These are phyloP conservation scores for Thereva nobilitata DNA, from an alignment of 2,888 invertebrate genomes.

Conservation along the genomic window DNA sequence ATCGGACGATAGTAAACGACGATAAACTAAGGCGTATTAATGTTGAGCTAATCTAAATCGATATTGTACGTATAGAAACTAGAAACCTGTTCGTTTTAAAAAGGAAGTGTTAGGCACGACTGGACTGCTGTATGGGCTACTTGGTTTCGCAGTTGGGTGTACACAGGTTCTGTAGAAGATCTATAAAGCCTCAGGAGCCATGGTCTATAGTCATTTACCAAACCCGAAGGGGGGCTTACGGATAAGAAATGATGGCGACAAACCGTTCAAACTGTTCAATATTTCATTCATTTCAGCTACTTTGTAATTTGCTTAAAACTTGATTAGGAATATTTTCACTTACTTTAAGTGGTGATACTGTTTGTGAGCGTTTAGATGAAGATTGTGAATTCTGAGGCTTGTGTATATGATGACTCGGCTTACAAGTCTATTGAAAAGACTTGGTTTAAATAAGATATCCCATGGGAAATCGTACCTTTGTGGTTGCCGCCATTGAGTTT, in stretches of 20 bases:
- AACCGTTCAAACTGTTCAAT: conserved; percentile 29
- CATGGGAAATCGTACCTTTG: too few species aligned
- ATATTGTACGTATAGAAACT: conserved; percentile 26
- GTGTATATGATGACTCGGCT: too few species aligned
- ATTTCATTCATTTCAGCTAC: conserved; percentile 26
- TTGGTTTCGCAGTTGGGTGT: too few species aligned
- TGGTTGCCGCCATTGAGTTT: too few species aligned
- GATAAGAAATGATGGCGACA: conserved; percentile 29
- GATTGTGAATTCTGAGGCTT: too few species aligned
- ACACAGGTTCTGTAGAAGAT: too few species aligned
- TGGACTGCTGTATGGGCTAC: too few species aligned
- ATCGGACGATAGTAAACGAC: conserved; percentile 20
- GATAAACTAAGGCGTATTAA: conserved; percentile 27
- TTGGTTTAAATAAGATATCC: too few species aligned
- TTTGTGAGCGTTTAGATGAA: too few species aligned
- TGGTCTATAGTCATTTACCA: too few species aligned
- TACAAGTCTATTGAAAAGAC: too few species aligned
- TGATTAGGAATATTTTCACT: conserved; percentile 18
- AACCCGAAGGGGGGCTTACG: conserved; percentile 8
- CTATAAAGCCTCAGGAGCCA: too few species aligned
- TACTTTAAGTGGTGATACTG: not conserved
- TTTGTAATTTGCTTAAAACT: not conserved
- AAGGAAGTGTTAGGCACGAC: conserved; percentile 17
- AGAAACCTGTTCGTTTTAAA: conserved; percentile 21
- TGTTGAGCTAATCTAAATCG: conserved; percentile 30